Base-by-base conservation (phyloP, 1,140 invertebrate species). In the Pseudoatta argentina region DNA sequence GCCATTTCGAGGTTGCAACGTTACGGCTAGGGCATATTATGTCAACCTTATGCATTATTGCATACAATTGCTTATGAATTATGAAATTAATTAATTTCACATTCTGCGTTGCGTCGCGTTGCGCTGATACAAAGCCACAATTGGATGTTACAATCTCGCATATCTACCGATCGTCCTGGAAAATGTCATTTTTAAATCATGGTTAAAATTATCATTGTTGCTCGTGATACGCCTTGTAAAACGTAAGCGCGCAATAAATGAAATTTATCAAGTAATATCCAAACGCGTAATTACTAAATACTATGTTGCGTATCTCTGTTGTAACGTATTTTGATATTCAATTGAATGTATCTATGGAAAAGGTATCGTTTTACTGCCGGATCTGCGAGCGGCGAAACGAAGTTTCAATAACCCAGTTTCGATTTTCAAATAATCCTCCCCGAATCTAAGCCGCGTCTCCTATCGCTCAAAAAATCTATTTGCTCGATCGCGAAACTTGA, bases 61-160 rank as follows among this genome's bases (percentile, higher is more conserved):
- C 79, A 34, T 61, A 63, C 79, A 83, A 72, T 83, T 83, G 79
- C 79, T 83, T 83, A 83, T 83, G 79, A 83, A 83, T 83, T 83
- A 83, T 83, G 79, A 83, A 83, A 83, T 83, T 83, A 83, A 83
- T 83, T 83, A 83, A 83, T 83, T 83, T 83, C 79, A 83, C 44
- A 75, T 73, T 83, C 79, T 83, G 69, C 79, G 24, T 44, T 27
- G 55, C 53, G 69, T 75, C 79, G 67, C 69, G 44, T 61, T 39
- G 79, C 57, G 39, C 69, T 83, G 79, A 83, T 83, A 83, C 79
- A 83, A 83, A 83, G 79, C 79, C 79, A 83, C 79, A 83, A 83
- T 83, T 83, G 79, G 69, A 83, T 83, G 79, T 57, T 83, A 63
- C 69, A 71, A 83, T 75, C 79, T 53, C 69, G 79, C n/a, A 57